Conservation (phyloP, 2,797 vertebrate species). For the Oryzias sinensis region DNA sequence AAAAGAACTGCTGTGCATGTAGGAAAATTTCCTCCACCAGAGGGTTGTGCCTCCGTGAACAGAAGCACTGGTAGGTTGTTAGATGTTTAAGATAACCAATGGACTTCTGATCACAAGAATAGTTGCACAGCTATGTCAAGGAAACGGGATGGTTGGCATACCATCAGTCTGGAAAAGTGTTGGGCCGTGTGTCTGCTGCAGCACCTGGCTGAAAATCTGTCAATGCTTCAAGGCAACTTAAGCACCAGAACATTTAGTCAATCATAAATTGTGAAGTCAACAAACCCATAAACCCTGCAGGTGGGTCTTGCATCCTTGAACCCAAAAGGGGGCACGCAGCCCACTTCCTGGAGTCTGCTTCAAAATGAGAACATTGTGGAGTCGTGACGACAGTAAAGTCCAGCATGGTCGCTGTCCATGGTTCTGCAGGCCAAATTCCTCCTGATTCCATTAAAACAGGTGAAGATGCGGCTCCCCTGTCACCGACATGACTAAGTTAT, state of each 20-base stretch:
- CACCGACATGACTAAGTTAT: conserved; percentile 28
- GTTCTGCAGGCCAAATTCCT: conserved; percentile 60
- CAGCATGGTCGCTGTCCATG: conserved; percentile 66
- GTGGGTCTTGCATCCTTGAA: neutral
- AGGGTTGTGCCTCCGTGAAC: too few species aligned
- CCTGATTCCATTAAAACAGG: conserved; percentile 5
- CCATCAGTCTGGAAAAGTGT: neutral
- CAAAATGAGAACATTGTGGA: conserved; percentile 2
- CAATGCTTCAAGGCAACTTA: neutral
- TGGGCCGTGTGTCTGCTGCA: neutral
- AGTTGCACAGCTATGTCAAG: neutral
- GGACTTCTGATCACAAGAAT: neutral
- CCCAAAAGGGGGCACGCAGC: neutral
- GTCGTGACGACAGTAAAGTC: neutral
- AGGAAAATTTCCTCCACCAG: too few species aligned
- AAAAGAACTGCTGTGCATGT: too few species aligned
- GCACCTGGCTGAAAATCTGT: conserved; percentile 3
- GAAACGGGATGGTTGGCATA: conserved; percentile 1
- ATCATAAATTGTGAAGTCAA: neutral
- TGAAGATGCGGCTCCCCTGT: conserved; percentile 7
- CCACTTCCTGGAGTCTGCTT: neutral
- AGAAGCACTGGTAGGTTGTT: neutral
- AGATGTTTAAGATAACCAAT: neutral
- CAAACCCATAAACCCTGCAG: neutral
- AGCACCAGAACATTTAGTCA: neutral